phyloP scores from a whole-genome alignment of 2,797 vertebrate genomes.

The Otolemur crassicaudatus region DNA sequence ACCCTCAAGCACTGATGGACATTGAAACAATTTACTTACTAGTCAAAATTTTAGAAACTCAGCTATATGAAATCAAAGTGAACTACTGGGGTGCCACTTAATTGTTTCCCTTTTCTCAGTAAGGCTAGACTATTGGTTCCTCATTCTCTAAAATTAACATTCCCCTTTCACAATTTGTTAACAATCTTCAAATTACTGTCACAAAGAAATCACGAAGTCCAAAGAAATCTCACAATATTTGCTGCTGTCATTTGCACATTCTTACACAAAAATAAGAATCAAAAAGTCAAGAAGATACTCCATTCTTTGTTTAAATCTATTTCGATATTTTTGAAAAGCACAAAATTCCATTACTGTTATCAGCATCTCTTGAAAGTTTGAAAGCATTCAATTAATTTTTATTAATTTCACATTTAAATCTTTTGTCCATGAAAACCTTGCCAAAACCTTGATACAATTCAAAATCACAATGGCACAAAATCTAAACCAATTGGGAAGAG shows the following conservation, averaged over 20 bases:
- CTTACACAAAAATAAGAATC: not conserved
- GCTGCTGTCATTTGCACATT: not conserved
- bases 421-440: slow-evolving; percentile 28
- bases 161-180: not conserved
- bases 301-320: not conserved
- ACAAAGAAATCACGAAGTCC: not conserved
- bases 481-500: not conserved
- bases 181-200: not conserved
- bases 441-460: not conserved
- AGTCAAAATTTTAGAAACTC: not conserved
- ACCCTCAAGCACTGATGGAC: not conserved
- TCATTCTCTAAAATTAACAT: slow-evolving; percentile 51
- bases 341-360: not conserved
- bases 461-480: not conserved
- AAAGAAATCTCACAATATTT: not conserved
- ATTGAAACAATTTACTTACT: not conserved
- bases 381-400: slow-evolving; percentile 13
- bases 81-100: not conserved
- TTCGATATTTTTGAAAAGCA: not conserved
- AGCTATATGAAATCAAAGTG: slow-evolving; percentile 42
- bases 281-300: not conserved
- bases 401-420: slow-evolving; percentile 13
- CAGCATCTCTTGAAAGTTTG: not conserved
- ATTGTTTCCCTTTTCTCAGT: not conserved
- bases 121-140: not conserved